These are phyloP conservation scores for Brassicogethes aeneus DNA, from an alignment of 2,888 invertebrate species.

Conservation along the genomic window DNA sequence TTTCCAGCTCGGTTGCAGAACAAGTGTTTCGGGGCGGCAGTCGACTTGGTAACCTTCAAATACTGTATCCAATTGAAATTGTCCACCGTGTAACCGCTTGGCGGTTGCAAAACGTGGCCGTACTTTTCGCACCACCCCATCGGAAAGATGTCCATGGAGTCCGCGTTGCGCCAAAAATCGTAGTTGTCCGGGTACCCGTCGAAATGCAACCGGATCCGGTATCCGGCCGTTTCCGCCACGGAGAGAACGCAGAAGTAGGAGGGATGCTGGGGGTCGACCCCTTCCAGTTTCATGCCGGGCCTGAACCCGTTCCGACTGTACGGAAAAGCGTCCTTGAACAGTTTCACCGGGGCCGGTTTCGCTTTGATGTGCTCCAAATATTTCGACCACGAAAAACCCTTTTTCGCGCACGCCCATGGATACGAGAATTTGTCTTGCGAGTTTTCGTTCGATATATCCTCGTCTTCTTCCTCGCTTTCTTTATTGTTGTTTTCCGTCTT, in stretches of 20 bases:
- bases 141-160: conserved; percentile 86
- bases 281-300: conserved; percentile 84
- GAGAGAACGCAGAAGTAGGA: conserved; percentile 82
- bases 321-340: conserved; percentile 74
- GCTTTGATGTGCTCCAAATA: conserved; percentile 67
- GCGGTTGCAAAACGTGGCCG: conserved; percentile 68
- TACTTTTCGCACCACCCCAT: conserved; percentile 90
- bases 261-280: conserved; percentile 87
- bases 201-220: conserved; percentile 79
- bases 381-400: conserved; percentile 68
- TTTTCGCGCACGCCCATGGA: conserved; percentile 63
- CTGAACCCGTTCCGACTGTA: conserved; percentile 66
- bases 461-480: conserved; percentile 28
- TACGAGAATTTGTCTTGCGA: conserved; percentile 39
- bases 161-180: conserved; percentile 91
- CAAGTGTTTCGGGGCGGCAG: conserved; percentile 68
- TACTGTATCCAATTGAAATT: conserved; percentile 81
- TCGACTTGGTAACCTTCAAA: conserved; percentile 62
- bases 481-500: conserved; percentile 31
- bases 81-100: conserved; percentile 53
- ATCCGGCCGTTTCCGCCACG: conserved; percentile 74
- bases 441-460: conserved; percentile 32
- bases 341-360: conserved; percentile 63
- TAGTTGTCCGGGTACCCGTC: conserved; percentile 83
- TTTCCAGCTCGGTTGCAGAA: conserved; percentile 62